Conservation (phyloP, 2,113 vertebrate genomes). For the Tretioscincus oriximinensis region DNA sequence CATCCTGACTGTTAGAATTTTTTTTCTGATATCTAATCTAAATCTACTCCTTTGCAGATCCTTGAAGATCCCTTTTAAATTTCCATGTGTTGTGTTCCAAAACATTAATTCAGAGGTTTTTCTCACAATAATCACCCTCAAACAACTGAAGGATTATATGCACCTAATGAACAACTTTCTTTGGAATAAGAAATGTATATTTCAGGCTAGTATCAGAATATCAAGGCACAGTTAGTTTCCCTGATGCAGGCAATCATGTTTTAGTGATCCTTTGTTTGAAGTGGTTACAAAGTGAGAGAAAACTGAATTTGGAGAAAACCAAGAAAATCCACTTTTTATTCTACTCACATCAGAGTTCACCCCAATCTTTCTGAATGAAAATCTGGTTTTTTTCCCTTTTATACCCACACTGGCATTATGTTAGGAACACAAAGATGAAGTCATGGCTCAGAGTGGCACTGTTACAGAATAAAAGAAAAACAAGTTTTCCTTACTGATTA, state of each 20-base stretch:
- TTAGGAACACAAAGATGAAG: background rate
- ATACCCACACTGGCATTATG: background rate
- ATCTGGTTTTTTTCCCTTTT: background rate
- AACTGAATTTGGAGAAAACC: background rate
- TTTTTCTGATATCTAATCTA: no score
- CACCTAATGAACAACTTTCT: background rate
- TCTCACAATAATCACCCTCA: background rate
- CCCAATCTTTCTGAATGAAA: slow-evolving; percentile 25
- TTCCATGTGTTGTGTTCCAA: background rate
- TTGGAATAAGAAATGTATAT: background rate
- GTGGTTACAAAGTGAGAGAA: background rate
- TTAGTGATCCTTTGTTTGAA: background rate
- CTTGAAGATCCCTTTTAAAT: background rate
- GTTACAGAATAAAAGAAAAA: background rate
- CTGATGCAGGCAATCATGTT: background rate
- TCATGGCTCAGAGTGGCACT: background rate
- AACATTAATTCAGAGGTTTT: background rate
- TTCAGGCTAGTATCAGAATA: background rate
- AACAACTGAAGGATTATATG: background rate
- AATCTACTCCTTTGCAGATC: no score
- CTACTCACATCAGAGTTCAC: slow-evolving; percentile 6
- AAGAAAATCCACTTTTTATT: slow-evolving; percentile 21
- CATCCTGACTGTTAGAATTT: no score
- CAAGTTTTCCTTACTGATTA: background rate
- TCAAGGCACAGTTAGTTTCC: background rate